Evolutionary conservation across 2,113 vertebrate genomes (phyloP).

Genomic region (Oncorhynchus mykiss): DNA sequence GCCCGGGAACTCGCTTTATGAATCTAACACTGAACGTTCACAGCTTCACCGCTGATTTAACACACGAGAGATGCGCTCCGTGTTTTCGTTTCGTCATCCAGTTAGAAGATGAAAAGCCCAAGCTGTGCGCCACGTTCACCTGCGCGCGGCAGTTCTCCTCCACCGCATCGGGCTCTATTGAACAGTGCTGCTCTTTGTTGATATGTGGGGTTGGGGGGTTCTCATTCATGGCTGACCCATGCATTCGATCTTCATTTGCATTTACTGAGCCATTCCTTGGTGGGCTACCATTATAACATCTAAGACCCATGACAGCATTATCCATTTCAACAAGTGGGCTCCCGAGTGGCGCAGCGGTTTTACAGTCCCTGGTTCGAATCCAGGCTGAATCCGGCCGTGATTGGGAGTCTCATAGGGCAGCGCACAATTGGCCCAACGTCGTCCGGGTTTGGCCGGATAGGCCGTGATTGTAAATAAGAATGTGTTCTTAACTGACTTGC

Average conservation of each 20-base stretch:
- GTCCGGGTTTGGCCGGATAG: no score
- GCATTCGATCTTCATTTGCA: neutral
- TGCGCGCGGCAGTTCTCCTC: slow-evolving; percentile 2
- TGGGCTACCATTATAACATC: neutral
- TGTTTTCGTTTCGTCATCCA: slow-evolving; percentile 25
- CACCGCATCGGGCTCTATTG: slow-evolving; percentile 1
- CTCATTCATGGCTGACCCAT: neutral
- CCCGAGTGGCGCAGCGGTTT: no score
- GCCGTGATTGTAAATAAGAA: no score
- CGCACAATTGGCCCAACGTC: no score
- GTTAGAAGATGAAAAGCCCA: slow-evolving; percentile 73
- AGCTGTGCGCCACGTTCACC: slow-evolving; percentile 63
- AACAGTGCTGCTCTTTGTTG: neutral
- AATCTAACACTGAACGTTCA: slow-evolving; percentile 28
- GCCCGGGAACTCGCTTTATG: neutral
- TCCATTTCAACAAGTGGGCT: neutral
- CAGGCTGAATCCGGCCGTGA: no score
- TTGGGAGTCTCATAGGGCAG: no score
- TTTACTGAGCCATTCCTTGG: neutral
- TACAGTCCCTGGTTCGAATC: no score
- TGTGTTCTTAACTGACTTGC: no score
- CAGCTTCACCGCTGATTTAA: neutral
- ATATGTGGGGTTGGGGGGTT: neutral
- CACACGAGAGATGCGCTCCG: neutral
- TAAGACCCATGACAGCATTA: neutral